Percentiles rank a stretch among this genome's conserved stretches.
phyloP scores from a whole-genome alignment of 1,140 invertebrate genomes.

The Sweltsa coloradensis region DNA sequence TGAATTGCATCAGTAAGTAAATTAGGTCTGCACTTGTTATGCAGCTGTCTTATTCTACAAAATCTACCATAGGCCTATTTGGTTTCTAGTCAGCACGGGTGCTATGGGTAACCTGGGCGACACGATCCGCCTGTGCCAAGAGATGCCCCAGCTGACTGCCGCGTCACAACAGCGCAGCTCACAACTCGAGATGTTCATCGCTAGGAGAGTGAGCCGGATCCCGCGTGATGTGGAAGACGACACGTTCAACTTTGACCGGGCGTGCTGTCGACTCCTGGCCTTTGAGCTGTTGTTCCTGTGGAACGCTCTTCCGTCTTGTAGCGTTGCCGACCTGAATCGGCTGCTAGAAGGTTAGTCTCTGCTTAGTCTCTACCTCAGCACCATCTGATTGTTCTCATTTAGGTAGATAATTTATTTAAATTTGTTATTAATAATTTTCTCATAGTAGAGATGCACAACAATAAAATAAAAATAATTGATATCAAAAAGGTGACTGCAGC shows the following conservation, averaged over 20 bases:
- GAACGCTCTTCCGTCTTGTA: slow-evolving; percentile 55
- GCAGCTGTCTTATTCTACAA: too few species aligned
- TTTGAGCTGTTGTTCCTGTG: slow-evolving; percentile 60
- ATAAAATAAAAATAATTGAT: too few species aligned
- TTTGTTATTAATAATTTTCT: too few species aligned
- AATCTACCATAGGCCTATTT: too few species aligned
- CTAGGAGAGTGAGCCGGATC: slow-evolving; percentile 17
- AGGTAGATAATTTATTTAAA: too few species aligned
- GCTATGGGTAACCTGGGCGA: slow-evolving; percentile 33
- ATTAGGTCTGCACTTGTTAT: too few species aligned
- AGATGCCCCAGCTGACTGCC: neutral
- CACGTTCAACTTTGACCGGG: slow-evolving; percentile 22
- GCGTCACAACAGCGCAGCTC: neutral
- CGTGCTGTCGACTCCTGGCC: slow-evolving; percentile 44
- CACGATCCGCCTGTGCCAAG: slow-evolving; percentile 16
- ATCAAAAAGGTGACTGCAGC: too few species aligned
- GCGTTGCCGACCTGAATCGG: slow-evolving; percentile 28
- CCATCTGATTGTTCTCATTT: too few species aligned
- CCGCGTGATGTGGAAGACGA: slow-evolving; percentile 17
- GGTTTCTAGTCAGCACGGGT: slow-evolving; percentile 43
- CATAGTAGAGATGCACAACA: too few species aligned
- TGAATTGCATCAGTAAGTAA: too few species aligned
- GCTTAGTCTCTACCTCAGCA: too few species aligned
- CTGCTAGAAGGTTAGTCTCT: slow-evolving; percentile 33
- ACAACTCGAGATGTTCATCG: slow-evolving; percentile 29